Evolutionary conservation across 2,888 invertebrate species (phyloP), one percentile per base, ranked within the genome.

Genomic region (Rhagophthalmus giganteus): DNA sequence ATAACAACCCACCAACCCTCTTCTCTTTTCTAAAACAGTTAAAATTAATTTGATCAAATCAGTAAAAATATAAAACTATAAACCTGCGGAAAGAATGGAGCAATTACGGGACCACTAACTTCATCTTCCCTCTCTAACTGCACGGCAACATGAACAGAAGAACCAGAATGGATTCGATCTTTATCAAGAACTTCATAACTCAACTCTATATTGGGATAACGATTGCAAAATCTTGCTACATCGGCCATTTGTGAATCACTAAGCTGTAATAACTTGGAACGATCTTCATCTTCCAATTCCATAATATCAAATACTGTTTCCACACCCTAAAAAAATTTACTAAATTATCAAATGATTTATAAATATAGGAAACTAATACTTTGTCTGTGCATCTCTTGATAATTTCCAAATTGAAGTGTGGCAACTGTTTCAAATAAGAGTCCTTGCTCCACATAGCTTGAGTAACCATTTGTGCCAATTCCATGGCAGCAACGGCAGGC

Each of bases 361-460:
- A 45, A 50, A 38, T 27, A 47, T 35, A 33, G 2, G 5, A 24
- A 27, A 10, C 3, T 3, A 2, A 61, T 63, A 87, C 88, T 83
- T 94, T 94, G 11, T 94, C 96, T 0, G 89, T 83, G 70, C 96
- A 96, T 3, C 94, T 79, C 68, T 93, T 91, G 58, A 98, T 87
- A 45, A 94, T 86, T 0, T 95, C 97, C 0, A 80, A 70, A 2
- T 84, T 88, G 74, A 98, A 98, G 77, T 99, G 97, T 1, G 99
- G 99, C 70, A 99, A 76, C 71, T 99, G 99, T 55, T 96, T 88
- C 54, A 99, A 81, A 71, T 97, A 96, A 0, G 95, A 94, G 77
- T 99, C 99, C 75, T 96, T 97, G 67, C 91, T 94, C 96, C 98
- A 99, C 96, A 99, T 96, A 6, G 98, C 98, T 76, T 99, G 99